These are phyloP conservation scores for Clistopyga incitator DNA, from an alignment of 2,888 invertebrate genomes.

Conservation along the genomic window DNA sequence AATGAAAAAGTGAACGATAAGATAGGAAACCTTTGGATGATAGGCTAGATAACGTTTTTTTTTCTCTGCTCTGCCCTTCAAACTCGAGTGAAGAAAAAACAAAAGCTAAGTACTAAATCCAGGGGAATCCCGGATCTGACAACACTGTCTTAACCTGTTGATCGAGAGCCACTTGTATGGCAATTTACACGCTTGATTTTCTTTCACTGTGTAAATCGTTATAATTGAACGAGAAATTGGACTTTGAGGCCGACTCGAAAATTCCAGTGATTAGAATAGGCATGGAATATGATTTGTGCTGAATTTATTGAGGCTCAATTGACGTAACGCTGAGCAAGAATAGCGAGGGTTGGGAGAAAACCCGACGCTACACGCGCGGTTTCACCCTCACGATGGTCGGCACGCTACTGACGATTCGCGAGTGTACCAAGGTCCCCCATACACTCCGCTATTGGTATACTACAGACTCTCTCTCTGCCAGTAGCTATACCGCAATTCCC, in stretches of 20 bases:
- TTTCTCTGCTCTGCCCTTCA: too few species aligned
- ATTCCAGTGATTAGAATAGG: too few species aligned
- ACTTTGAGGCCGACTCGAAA: neutral
- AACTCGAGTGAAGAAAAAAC: too few species aligned
- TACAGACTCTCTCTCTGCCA: constrained; percentile 15
- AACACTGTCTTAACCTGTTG: too few species aligned
- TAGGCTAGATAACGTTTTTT: too few species aligned
- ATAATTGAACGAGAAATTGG: neutral
- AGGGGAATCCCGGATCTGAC: too few species aligned
- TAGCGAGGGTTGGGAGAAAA: constrained; percentile 14
- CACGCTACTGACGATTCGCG: constrained; percentile 72
- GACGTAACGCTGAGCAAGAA: neutral
- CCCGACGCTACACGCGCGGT: constrained; percentile 38
- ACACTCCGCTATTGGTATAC: constrained; percentile 31
- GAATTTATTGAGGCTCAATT: constrained; percentile 3
- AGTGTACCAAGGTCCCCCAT: constrained; percentile 52
- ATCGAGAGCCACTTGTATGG: neutral
- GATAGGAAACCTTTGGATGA: too few species aligned
- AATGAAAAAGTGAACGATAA: too few species aligned
- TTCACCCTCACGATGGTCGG: constrained; percentile 68
- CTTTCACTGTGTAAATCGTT: neutral
- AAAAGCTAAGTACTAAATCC: too few species aligned
- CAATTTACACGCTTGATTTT: neutral
- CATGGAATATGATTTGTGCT: neutral
- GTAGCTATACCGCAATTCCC: neutral